phyloP scores from a whole-genome alignment of 2,888 invertebrate genomes.

The Brachylomia viminalis region DNA sequence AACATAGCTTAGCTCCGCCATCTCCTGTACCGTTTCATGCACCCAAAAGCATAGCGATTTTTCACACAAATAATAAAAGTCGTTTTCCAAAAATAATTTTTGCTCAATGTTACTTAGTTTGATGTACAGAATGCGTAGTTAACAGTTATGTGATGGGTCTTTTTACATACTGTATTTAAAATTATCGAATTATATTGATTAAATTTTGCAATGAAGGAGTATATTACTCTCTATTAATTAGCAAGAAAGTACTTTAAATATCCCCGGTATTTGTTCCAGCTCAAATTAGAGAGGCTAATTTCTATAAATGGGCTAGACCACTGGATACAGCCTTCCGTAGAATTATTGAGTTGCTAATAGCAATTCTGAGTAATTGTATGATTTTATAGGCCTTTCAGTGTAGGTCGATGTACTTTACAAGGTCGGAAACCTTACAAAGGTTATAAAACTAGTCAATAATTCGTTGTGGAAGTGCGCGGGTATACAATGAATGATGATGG shows the following conservation, averaged over 20 bases:
- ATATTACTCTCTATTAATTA: constrained; percentile 4
- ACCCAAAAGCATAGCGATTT: background rate
- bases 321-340: background rate
- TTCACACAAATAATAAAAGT: background rate
- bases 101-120: background rate
- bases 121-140: background rate
- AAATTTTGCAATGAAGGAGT: background rate
- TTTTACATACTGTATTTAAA: background rate
- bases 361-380: background rate
- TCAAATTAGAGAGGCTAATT: background rate
- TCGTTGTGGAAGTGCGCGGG: background rate
- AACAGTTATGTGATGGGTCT: background rate
- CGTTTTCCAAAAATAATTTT: background rate
- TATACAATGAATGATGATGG: background rate
- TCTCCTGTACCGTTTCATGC: background rate
- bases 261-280: constrained; percentile 4
- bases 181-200: background rate
- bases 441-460: background rate
- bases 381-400: background rate
- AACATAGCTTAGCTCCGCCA: background rate
- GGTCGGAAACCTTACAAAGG: background rate
- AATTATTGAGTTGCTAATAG: background rate
- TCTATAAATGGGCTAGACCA: background rate
- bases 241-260: background rate
- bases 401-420: background rate